phyloP scores from a whole-genome alignment of 2,888 invertebrate species.

The Cyclophora punctaria region DNA sequence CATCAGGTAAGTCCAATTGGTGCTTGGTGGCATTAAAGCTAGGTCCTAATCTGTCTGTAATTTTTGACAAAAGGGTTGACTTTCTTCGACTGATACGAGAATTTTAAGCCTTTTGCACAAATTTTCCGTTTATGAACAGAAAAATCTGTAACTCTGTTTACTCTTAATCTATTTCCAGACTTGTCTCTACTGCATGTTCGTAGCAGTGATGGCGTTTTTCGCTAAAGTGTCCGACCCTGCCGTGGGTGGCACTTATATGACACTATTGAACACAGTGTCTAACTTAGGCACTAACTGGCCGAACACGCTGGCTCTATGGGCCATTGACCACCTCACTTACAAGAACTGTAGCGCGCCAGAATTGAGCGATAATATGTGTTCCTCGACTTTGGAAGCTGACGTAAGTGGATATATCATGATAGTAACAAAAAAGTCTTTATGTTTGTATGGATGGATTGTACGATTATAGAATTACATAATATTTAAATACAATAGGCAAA shows the following conservation, averaged over 20 bases:
- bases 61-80: neutral
- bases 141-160: too few relatives aligned
- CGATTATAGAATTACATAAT: too few relatives aligned
- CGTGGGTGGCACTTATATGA: conserved; percentile 99
- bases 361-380: conserved; percentile 77
- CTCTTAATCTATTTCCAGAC: conserved; percentile 75
- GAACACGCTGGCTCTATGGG: conserved; percentile 90
- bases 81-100: neutral
- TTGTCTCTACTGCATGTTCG: conserved; percentile 96
- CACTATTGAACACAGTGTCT: conserved; percentile 94
- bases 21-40: neutral
- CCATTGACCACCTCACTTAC: conserved; percentile 91
- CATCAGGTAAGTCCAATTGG: conserved; percentile 81
- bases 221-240: conserved; percentile 97
- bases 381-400: conserved; percentile 76
- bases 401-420: conserved; percentile 55
- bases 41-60: neutral
- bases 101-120: too few relatives aligned
- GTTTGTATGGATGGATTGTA: too few relatives aligned
- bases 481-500: too few relatives aligned
- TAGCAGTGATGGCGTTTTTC: conserved; percentile 97
- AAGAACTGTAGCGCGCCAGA: conserved; percentile 78
- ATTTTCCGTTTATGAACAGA: too few relatives aligned
- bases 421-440: too few relatives aligned
- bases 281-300: conserved; percentile 99